Evolutionary conservation across 1,140 invertebrate species (phyloP), one percentile per base, ranked within the genome.

Genomic region (Sarcophaga bullata): DNA sequence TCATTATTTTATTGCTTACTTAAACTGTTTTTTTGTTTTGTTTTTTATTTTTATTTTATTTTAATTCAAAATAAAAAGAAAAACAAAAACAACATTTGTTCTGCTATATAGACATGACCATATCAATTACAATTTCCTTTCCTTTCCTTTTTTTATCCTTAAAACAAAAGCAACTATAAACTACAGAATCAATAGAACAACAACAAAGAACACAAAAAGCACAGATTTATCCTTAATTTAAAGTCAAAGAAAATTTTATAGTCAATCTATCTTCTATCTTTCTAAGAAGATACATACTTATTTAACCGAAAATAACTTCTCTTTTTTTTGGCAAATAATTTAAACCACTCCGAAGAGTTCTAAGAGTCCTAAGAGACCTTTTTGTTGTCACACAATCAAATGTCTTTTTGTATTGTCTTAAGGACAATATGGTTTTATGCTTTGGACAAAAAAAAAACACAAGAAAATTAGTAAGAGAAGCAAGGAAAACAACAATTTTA

Each of bases 291-390:
- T 37, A 4, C 25, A 37, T 1, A 13, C 15, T 68, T 68, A 68
- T 68, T 68, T 68, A n/a, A 68, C 62, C 9, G 17, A 68, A 68
- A 68, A 68, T 68, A 68, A 68, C 62, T 68, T 68, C 62, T 19
- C 19, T 68, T 37, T 37, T 37, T 37, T 37, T 37, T 37, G 19
- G 62, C 62, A 68, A 68, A 68, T 68, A 68, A 68, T 68, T 68
- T 68, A 68, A 68, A 68, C 62, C 19, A 68, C n/a, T 68, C 62
- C 62, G 8, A 25, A 68, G 62, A 68, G 62, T 19, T 37, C 62
- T 19, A 52, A 52, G 62, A 37, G 25, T 37, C 25, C 25, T 68
- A 68, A 19, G 19, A 19, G 8, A 68, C n/a, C 62, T 68, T 19
- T 68, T n/a, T 68, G n/a, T 68, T 68, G 62, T 68, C 19, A 5